Evolutionary conservation across 92 coral and sea anemone species (phyloP).

Genomic region (Chrysogorgia sp.): DNA sequence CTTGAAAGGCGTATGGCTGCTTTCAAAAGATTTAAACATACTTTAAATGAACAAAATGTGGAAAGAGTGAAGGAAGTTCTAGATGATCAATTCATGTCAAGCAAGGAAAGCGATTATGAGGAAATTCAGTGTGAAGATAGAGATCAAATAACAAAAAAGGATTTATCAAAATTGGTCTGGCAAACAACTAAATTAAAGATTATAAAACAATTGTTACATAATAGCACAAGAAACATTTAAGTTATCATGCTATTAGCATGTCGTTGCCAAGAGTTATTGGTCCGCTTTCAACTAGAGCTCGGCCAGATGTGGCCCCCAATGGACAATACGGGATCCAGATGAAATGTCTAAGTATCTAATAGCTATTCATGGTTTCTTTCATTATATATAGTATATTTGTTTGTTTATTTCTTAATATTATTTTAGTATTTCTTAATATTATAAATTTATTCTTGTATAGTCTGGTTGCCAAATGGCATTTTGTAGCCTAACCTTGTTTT

Average conservation of each 20-base stretch:
- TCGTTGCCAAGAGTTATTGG: neutral
- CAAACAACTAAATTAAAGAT: neutral
- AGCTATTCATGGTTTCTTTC: too few relatives aligned
- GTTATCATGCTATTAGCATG: neutral
- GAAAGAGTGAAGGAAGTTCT: neutral
- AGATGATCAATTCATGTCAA: neutral
- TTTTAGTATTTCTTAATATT: too few relatives aligned
- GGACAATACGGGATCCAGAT: neutral
- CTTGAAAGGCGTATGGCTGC: slow-evolving; percentile 9
- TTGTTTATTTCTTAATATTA: too few relatives aligned
- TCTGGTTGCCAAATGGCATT: too few relatives aligned
- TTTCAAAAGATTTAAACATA: neutral
- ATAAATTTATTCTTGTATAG: too few relatives aligned
- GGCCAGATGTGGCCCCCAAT: neutral
- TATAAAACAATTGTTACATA: neutral
- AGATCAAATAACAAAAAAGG: neutral
- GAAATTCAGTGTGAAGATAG: neutral
- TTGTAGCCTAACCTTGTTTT: too few relatives aligned
- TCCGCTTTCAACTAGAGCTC: neutral
- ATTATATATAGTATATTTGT: too few relatives aligned
- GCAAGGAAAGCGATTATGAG: slow-evolving; percentile 2
- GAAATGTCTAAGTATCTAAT: neutral
- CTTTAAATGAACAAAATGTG: neutral
- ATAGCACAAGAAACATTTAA: neutral
- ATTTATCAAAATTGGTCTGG: neutral